phyloP scores from a whole-genome alignment of 2,888 invertebrate genomes.

The Cancer borealis region DNA sequence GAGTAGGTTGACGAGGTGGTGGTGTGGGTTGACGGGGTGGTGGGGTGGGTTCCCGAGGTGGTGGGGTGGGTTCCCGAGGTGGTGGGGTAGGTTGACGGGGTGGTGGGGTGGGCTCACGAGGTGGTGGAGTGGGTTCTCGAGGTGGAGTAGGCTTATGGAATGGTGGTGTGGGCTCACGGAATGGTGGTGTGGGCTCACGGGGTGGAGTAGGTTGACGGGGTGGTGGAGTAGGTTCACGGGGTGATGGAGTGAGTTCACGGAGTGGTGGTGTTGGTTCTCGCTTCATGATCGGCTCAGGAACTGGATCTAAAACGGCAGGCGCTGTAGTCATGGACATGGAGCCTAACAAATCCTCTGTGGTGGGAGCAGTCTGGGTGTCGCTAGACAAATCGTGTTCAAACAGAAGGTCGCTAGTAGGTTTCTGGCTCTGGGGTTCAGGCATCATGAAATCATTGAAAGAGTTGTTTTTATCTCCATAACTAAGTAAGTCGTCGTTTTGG shows the following conservation, averaged over 20 bases:
- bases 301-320: conserved; percentile 9
- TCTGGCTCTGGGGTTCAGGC: not conserved
- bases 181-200: conserved; percentile 36
- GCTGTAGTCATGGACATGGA: conserved; percentile 4
- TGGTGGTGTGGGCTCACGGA: conserved; percentile 54
- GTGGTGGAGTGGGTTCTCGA: conserved; percentile 52
- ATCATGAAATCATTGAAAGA: conserved; percentile 45
- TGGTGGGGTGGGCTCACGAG: conserved; percentile 66
- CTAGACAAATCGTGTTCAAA: conserved; percentile 33
- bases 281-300: conserved; percentile 39
- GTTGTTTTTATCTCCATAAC: not conserved
- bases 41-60: conserved; percentile 55
- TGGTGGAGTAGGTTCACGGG: conserved; percentile 11
- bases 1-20: conserved; percentile 59
- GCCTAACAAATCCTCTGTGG: not conserved
- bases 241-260: conserved; percentile 35
- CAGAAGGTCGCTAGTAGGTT: conserved; percentile 35
- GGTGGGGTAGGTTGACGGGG: conserved; percentile 51
- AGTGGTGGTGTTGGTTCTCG: conserved; percentile 38
- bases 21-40: conserved; percentile 60
- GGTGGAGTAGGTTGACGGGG: conserved; percentile 37
- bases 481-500: conserved; percentile 29
- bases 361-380: conserved; percentile 47
- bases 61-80: conserved; percentile 60
- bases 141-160: conserved; percentile 42